Base-by-base conservation (phyloP, 2,113 vertebrate species). In the Ammospiza nelsoni region DNA sequence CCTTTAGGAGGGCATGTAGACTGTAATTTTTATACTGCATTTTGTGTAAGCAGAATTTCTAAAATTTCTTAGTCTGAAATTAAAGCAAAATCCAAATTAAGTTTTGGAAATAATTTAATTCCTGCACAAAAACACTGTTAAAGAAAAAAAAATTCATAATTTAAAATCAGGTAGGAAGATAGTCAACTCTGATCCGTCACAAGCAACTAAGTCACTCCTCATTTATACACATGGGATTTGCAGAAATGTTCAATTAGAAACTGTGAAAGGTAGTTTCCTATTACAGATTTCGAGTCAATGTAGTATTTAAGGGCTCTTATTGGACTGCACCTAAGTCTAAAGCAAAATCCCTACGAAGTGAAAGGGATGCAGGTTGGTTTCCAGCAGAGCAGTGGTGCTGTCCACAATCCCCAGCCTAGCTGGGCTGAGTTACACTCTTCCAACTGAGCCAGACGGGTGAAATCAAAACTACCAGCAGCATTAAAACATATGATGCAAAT, bases 41-140 rank as follows among this genome's bases (percentile, higher is more conserved):
- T 85, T 66, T 20, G 46, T 37, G 16, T 78, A 85, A 91, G 83
- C 55, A 90, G 87, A 91, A 52, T 74, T 68, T 46, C 33, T 1
- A 68, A 85, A 75, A 78, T 28, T 73, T 96, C 79, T 76, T 95
- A 89, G 46, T 72, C 86, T 89, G 61, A 79, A 89, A 95, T 84
- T 10, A 72, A 71, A 89, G 37, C 28, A n/a, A 49, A 86, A 77
- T 48, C 37, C 9, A 63, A 23, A 77, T 71, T 41, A 19, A n/a
- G 18, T 59, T 89, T 57, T 7, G 29, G 80, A 20, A 74, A 73
- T 58, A 0, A 76, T 39, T 89, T 79, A 68, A 92, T 76, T 62
- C 29, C 33, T 67, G 54, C 16, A 76, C 20, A 73, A 66, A 78
- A 79, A 41, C 27, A 54, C 2, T 22, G 21, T 33, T 87, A 15